These are phyloP conservation scores for Hassar affinis DNA, from an alignment of 2,113 vertebrate species.

Conservation along the genomic window DNA sequence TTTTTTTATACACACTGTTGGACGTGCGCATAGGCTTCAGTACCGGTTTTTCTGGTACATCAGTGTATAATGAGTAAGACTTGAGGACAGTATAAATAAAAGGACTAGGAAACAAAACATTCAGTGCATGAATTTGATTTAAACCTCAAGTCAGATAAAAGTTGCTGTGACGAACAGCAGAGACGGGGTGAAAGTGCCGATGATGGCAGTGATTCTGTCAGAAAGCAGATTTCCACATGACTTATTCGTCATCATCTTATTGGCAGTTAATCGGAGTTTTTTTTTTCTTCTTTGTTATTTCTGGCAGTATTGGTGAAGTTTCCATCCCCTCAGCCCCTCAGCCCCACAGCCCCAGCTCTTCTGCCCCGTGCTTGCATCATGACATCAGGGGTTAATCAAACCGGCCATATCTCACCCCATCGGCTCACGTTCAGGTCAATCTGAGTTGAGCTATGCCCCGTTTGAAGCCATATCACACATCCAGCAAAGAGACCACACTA, in stretches of 20 bases:
- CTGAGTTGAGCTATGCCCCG: constrained; percentile 12
- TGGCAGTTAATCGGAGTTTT: not conserved
- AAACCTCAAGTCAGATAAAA: not conserved
- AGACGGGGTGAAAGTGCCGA: not conserved
- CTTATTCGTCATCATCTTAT: not conserved
- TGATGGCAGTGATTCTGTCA: not conserved
- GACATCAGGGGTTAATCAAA: not conserved
- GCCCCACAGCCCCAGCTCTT: not conserved
- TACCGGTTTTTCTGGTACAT: no score
- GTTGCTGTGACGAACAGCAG: not conserved
- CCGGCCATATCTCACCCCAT: not conserved
- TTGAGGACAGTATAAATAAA: not conserved
- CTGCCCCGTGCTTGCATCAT: not conserved
- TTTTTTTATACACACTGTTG: no score
- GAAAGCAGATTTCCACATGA: not conserved
- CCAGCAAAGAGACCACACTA: constrained; percentile 10
- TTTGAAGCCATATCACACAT: constrained; percentile 18
- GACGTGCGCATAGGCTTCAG: no score
- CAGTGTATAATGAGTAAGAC: no score
- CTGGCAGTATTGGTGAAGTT: not conserved
- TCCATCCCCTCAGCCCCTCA: no score
- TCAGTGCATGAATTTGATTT: not conserved
- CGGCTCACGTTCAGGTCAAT: constrained; percentile 1
- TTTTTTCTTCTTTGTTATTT: not conserved
- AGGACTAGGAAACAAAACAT: not conserved